These are phyloP conservation scores for Megathymus violae DNA, from an alignment of 1,140 invertebrate species.

Conservation along the genomic window DNA sequence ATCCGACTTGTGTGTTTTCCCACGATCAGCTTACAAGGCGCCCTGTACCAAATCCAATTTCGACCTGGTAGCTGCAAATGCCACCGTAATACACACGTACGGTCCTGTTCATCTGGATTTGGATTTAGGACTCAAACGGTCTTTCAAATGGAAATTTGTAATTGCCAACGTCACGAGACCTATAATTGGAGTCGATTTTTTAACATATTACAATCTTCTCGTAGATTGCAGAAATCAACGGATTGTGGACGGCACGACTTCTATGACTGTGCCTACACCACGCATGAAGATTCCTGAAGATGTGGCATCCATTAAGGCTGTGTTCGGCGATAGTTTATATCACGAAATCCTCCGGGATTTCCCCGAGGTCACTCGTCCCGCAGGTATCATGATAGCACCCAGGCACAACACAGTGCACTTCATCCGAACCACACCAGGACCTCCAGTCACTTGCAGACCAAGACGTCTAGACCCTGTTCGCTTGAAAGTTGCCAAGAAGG, in stretches of 20 bases:
- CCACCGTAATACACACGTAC: conserved; percentile 18
- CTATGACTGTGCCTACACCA: conserved; percentile 4
- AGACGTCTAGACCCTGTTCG: no score
- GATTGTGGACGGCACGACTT: conserved; percentile 34
- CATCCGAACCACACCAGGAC: conserved; percentile 23
- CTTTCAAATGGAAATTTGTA: conserved; percentile 34
- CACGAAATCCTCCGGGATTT: conserved; percentile 14
- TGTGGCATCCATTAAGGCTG: conserved; percentile 24
- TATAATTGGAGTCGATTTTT: conserved; percentile 54
- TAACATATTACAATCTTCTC: conserved; percentile 37
- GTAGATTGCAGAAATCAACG: conserved; percentile 38
- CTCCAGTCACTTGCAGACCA: conserved; percentile 2
- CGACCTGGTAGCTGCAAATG: conserved; percentile 23
- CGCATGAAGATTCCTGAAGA: not conserved
- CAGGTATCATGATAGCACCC: conserved; percentile 1
- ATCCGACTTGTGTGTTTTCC: no score
- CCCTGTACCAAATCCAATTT: conserved; percentile 3
- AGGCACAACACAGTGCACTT: conserved; percentile 23
- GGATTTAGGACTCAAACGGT: conserved; percentile 29
- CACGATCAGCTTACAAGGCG: conserved; percentile 11
- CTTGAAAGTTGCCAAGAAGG: no score
- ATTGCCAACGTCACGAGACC: conserved; percentile 42
- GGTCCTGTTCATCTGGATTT: conserved; percentile 17
- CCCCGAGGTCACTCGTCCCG: conserved; percentile 27
- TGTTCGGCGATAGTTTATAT: conserved; percentile 13